Conservation (phyloP, 2,888 invertebrate genomes). For the Trimorus sp. region DNA sequence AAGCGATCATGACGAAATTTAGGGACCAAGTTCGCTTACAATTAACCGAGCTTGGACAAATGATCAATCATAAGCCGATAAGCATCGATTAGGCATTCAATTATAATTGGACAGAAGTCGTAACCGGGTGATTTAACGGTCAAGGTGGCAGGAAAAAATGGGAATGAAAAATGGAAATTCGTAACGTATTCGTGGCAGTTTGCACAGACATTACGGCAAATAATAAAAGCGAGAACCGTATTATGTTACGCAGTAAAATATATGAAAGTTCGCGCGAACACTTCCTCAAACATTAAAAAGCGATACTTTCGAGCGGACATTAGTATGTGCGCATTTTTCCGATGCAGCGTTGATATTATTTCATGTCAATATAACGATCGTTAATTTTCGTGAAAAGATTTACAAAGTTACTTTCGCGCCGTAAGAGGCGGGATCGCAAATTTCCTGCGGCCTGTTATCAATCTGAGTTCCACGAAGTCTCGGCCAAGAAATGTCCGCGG, state of each 20-base stretch:
- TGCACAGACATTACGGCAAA: conserved; percentile 8
- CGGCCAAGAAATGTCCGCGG: background rate
- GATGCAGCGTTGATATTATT: conserved; percentile 38
- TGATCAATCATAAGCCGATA: no score
- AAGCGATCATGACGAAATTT: no score
- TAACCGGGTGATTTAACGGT: no score
- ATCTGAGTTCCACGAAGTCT: conserved; percentile 20
- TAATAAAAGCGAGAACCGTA: conserved; percentile 37
- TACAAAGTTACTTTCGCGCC: conserved; percentile 34
- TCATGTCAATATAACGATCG: conserved; percentile 35
- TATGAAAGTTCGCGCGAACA: conserved; percentile 32
- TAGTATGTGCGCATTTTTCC: conserved; percentile 24
- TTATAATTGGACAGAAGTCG: no score
- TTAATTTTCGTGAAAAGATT: conserved; percentile 39
- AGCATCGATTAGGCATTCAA: no score
- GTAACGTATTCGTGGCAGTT: background rate
- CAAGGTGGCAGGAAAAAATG: no score
- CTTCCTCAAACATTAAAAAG: conserved; percentile 37
- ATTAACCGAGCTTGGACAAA: no score
- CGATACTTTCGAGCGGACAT: conserved; percentile 23
- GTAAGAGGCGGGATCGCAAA: conserved; percentile 15
- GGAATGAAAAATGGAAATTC: no score
- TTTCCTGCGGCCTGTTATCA: conserved; percentile 15
- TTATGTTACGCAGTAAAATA: conserved; percentile 43
- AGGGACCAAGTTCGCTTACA: no score